phyloP scores from a whole-genome alignment of 2,797 vertebrate species.

The Sarcophilus harrisii region DNA sequence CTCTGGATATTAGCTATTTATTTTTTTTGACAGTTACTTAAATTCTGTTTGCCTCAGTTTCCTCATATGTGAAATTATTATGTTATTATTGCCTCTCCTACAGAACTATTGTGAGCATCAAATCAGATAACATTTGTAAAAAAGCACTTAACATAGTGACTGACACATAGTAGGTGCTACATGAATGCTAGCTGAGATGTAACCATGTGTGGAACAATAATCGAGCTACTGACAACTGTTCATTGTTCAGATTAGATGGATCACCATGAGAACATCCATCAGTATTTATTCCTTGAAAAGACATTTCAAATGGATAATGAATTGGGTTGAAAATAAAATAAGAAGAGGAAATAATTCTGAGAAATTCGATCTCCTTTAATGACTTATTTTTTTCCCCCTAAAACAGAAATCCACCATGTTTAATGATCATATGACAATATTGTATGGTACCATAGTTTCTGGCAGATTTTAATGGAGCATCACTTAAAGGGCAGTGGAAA shows the following conservation, averaged over 20 bases:
- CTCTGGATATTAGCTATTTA: neutral
- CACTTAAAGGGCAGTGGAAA: neutral
- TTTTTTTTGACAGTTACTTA: neutral
- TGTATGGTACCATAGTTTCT: neutral
- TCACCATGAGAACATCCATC: neutral
- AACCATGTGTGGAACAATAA: neutral
- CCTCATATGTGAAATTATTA: neutral
- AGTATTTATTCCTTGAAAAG: neutral
- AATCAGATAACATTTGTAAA: neutral
- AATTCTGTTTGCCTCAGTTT: neutral
- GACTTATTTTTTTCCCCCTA: neutral
- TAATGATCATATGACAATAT: neutral
- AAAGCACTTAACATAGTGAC: neutral
- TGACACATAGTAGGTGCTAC: neutral
- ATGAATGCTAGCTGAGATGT: neutral
- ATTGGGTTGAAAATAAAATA: neutral
- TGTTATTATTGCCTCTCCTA: neutral
- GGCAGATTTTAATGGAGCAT: neutral
- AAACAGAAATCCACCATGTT: neutral
- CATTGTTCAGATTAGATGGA: neutral
- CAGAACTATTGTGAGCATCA: neutral
- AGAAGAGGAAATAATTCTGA: neutral
- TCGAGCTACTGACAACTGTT: neutral
- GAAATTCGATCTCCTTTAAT: neutral
- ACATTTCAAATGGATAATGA: neutral